Percentiles rank a stretch among this genome's conserved stretches.
Conservation (phyloP, 2,113 vertebrate genomes). For the Pachypanchax playfairii region DNA sequence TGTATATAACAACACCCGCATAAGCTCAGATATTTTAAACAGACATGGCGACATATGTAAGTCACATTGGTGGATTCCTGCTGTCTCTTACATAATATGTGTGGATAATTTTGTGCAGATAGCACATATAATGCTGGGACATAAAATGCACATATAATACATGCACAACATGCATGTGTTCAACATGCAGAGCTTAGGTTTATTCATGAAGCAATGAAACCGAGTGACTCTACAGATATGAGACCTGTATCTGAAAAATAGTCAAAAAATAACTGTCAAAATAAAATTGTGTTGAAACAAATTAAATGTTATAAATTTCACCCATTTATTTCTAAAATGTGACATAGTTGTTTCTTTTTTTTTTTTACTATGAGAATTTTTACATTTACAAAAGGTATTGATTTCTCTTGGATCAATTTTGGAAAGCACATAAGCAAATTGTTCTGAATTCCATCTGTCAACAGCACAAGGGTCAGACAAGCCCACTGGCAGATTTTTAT, state of each 20-base stretch:
- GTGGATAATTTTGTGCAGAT: background rate
- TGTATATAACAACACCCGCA: slow-evolving; percentile 31
- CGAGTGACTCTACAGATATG: background rate
- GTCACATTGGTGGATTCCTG: background rate
- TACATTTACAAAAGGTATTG: no score
- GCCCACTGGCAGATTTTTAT: slow-evolving; percentile 58
- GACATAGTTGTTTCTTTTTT: no score
- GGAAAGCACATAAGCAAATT: background rate
- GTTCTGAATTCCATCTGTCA: slow-evolving; percentile 1
- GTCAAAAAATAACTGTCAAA: no score
- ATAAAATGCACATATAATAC: no score
- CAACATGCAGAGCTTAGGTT: slow-evolving; percentile 3
- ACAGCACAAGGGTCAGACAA: slow-evolving; percentile 13
- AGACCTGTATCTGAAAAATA: no score
- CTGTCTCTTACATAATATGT: slow-evolving; percentile 4
- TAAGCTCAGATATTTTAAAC: slow-evolving; percentile 3
- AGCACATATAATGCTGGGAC: background rate
- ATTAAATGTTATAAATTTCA: no score
- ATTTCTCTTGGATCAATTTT: background rate
- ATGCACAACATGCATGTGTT: no score
- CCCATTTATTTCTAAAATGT: no score
- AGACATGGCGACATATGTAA: background rate
- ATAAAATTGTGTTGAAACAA: no score
- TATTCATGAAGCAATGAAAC: background rate
- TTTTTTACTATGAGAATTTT: no score